Base-by-base conservation (phyloP, 2,797 vertebrate species). In the Lepidocolaptes lacrymiger region DNA sequence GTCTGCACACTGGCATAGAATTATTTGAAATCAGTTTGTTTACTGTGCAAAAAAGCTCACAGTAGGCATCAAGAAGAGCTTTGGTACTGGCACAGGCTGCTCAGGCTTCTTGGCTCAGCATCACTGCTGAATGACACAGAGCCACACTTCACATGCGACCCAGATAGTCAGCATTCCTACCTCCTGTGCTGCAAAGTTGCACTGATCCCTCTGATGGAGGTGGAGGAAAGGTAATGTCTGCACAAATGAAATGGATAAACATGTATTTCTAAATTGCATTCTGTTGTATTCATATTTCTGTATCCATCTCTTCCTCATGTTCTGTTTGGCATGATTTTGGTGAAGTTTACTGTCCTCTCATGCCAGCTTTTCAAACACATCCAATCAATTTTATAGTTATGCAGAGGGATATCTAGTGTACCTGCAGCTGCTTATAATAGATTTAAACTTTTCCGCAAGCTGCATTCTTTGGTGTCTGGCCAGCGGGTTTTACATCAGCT, bases 1-100 rank as follows among this genome's bases (percentile, higher is more conserved):
- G 23, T 34, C 62, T 66, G 22, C 14, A 63, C 1, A 0, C 14
- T 24, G 37, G 14, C 0, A 0, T 28, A 7, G 72, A 41, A 9
- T 58, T 72, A 19, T 36, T 58, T 87, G 63, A 69, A 79, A 66
- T 64, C 55, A 67, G 12, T n/a, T 41, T 26, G 11, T 69, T 75
- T 85, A 48, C n/a, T 63, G 63, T 27, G 52, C 51, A 55, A n/a
- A 36, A 82, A 55, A 55, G 34, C 46, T 85, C 3, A 1, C 0
- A 1, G 8, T 16, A n/a, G 46, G 55, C 81, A 71, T 32, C 46
- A 24, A n/a, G 55, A 66, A 26, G 37, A 69, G 22, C 13, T 81
- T 51, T 37, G 48, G 10, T 34, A 23, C 59, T 79, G 71, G n/a
- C 30, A 55, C 12, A 23, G 39, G 12, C 51, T 78, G 14, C 10